These are phyloP conservation scores for Apodemia hepburni DNA, from an alignment of 2,888 invertebrate species.

Conservation along the genomic window DNA sequence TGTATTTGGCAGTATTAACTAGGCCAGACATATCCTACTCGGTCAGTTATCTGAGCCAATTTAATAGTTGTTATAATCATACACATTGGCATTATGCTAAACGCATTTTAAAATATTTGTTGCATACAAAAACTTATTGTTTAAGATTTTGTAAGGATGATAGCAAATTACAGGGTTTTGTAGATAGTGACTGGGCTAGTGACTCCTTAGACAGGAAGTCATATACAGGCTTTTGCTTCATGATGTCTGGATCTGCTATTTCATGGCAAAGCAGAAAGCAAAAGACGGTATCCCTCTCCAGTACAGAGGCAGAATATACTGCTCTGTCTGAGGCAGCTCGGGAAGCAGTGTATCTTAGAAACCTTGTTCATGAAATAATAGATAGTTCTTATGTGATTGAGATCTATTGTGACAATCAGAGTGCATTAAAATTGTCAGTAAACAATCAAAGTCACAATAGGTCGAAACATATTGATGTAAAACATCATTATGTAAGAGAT, in stretches of 20 bases:
- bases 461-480: slow-evolving; percentile 5
- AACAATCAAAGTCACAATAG: slow-evolving; percentile 23
- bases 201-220: slow-evolving; percentile 27
- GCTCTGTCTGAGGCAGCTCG: slow-evolving; percentile 25
- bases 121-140: slow-evolving; percentile 24
- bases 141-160: slow-evolving; percentile 22
- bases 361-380: slow-evolving; percentile 25
- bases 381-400: slow-evolving; percentile 15
- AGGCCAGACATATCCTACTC: slow-evolving; percentile 17
- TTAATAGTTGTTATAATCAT: slow-evolving; percentile 27
- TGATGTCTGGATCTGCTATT: slow-evolving; percentile 23
- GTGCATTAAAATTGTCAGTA: slow-evolving; percentile 25
- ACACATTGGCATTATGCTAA: slow-evolving; percentile 25
- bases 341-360: slow-evolving; percentile 15
- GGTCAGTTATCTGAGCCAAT: slow-evolving; percentile 28
- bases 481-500: not conserved
- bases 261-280: slow-evolving; percentile 27
- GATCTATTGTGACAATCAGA: slow-evolving; percentile 12
- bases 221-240: slow-evolving; percentile 24
- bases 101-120: slow-evolving; percentile 25
- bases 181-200: slow-evolving; percentile 25
- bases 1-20: slow-evolving; percentile 18
- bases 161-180: slow-evolving; percentile 21
- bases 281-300: slow-evolving; percentile 22
- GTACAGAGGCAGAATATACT: slow-evolving; percentile 26